Percentiles rank a stretch among this genome's conserved stretches.
These are phyloP conservation scores for Meriones unguiculatus DNA, from an alignment of 2,113 vertebrate species.

Conservation along the genomic window DNA sequence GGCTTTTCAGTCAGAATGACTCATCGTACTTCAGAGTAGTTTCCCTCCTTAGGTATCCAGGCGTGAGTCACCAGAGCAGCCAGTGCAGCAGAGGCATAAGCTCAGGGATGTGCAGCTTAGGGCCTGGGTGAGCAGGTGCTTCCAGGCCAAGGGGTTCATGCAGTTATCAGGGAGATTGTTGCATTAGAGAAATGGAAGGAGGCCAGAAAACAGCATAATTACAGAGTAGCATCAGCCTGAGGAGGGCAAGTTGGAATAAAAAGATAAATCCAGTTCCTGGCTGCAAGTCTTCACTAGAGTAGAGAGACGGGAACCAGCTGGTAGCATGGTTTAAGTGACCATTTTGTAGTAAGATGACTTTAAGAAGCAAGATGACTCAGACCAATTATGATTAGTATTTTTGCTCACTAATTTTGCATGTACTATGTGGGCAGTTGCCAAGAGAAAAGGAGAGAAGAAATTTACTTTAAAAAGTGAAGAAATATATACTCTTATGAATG, in stretches of 20 bases:
- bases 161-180: slow-evolving; percentile 22
- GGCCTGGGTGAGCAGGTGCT: slow-evolving; percentile 18
- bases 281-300: background rate
- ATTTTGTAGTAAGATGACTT: slow-evolving; percentile 44
- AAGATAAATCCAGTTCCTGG: background rate
- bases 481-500: slow-evolving; percentile 60
- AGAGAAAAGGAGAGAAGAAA: slow-evolving; percentile 65
- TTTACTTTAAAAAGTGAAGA: background rate
- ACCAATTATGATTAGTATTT: slow-evolving; percentile 54
- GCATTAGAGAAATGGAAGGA: background rate
- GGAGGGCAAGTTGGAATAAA: background rate
- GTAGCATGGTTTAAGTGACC: slow-evolving; percentile 36
- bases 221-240: background rate
- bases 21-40: slow-evolving; percentile 15
- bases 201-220: background rate
- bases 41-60: background rate
- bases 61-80: slow-evolving; percentile 53
- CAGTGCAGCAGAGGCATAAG: slow-evolving; percentile 28
- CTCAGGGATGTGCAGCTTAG: background rate
- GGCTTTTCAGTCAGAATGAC: slow-evolving; percentile 50
- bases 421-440: slow-evolving; percentile 53
- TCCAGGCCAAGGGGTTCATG: background rate
- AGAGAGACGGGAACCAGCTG: background rate
- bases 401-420: slow-evolving; percentile 60
- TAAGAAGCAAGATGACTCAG: slow-evolving; percentile 64